Conservation (phyloP, 2,113 vertebrate genomes). For the Sander lucioperca region DNA sequence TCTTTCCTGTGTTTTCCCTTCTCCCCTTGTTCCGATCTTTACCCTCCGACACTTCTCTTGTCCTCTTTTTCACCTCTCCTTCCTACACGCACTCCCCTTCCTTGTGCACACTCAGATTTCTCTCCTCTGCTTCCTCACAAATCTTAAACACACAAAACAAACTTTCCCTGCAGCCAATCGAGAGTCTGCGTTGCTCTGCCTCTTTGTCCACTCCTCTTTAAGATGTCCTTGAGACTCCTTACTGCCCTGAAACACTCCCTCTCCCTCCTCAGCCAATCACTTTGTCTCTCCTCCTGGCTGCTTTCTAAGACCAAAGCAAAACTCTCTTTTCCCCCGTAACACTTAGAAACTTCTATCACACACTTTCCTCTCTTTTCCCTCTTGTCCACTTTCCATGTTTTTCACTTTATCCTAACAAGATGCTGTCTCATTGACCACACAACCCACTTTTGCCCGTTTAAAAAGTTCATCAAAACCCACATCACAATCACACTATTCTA, state of each 20-base stretch:
- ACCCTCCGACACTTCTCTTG: conserved; percentile 38
- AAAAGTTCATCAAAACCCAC: conserved; percentile 4
- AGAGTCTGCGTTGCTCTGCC: conserved; percentile 32
- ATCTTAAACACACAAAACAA: conserved; percentile 37
- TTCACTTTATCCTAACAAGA: background rate
- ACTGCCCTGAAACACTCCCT: conserved; percentile 53
- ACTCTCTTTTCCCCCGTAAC: conserved; percentile 8
- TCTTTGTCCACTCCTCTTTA: conserved; percentile 56
- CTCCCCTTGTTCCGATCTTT: conserved; percentile 7
- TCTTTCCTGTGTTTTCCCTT: background rate
- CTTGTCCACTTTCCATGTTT: background rate
- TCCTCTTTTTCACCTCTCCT: conserved; percentile 56
- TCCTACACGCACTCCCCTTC: conserved; percentile 27
- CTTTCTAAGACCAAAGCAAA: conserved; percentile 41
- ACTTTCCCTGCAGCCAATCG: conserved; percentile 25
- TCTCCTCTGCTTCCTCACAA: conserved; percentile 53
- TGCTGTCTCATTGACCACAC: background rate
- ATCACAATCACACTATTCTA: conserved; percentile 3
- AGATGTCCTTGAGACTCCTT: conserved; percentile 63
- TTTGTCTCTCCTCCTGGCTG: conserved; percentile 19
- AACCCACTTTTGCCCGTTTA: background rate
- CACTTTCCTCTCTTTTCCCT: background rate
- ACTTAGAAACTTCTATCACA: background rate
- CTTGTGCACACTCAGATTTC: conserved; percentile 43
- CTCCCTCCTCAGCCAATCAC: conserved; percentile 67